Base-by-base conservation (phyloP, 2,113 vertebrate genomes). In the Malurus alboscapulatus region DNA sequence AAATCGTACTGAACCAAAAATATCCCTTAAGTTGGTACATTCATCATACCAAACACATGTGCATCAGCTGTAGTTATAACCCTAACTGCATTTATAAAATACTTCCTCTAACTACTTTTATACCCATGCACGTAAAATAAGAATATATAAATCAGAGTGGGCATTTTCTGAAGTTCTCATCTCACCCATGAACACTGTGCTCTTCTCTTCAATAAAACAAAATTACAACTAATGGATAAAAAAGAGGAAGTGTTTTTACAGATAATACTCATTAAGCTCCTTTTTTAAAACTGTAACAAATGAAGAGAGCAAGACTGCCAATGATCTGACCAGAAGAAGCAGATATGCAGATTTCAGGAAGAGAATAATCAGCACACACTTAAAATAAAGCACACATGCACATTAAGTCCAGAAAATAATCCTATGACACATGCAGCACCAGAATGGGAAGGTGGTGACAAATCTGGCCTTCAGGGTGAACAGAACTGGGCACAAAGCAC, bases 71-170 rank as follows among this genome's bases (percentile, higher is more conserved):
- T 18, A 91, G 9, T 29, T 58, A 18, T 10, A 93, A 79, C 26
- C 4, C 9, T 34, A 68, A 68, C 7, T 38, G 4, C 12, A 54
- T 42, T 68, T 85, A 79, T 13, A 30, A 67, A 73, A 44, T 26
- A 54, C 9, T 55, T 88, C n/a, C 72, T 65, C 72, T 62, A 57
- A 19, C 17, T 34, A 19, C 32, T 58, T 51, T 50, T 51, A 50
- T 19, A 62, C 14, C 22, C 8, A 30, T 0, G 0, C 24, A 32
- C 32, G 47, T 14, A 1, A 21, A 50, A 73, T 0, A 51, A 13
- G 12, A 17, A 75, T 36, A 44, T 12, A 69, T 4, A 61, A 62
- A 74, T 5, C 5, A 30, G 42, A 85, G 6, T 17, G 17, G 3
- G 2, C 17, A 67, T 42, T 73, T 82, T 55, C 74, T 62, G 5